These are phyloP conservation scores for Thaumetopoea pityocampa DNA, from an alignment of 1,140 invertebrate species.

Conservation along the genomic window DNA sequence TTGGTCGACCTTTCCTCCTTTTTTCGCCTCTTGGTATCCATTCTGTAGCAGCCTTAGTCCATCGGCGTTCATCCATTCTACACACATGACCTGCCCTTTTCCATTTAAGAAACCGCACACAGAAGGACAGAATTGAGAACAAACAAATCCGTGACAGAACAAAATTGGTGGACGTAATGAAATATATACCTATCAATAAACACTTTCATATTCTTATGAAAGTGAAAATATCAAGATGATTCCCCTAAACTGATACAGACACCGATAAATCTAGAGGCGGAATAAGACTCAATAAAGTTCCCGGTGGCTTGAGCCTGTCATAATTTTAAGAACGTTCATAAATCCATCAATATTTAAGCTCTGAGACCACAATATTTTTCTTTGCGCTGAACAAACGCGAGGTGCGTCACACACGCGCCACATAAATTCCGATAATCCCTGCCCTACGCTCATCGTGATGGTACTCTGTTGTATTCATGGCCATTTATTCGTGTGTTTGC, in stretches of 20 bases:
- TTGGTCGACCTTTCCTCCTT: too few species aligned
- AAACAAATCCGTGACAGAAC: conserved; percentile 2
- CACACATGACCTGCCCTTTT: too few species aligned
- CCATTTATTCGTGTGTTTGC: conserved; percentile 67
- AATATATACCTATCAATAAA: conserved; percentile 1
- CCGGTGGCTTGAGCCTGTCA: conserved; percentile 60
- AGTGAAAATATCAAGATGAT: conserved; percentile 50
- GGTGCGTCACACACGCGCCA: conserved; percentile 68
- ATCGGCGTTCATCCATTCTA: too few species aligned
- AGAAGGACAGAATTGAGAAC: background rate
- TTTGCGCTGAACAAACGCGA: conserved; percentile 44
- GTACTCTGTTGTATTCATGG: conserved; percentile 59
- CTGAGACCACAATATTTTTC: conserved; percentile 68
- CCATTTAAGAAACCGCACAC: too few species aligned
- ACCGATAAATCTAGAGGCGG: conserved; percentile 60
- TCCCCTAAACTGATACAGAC: conserved; percentile 47
- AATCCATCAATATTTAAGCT: conserved; percentile 74
- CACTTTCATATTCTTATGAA: conserved; percentile 18
- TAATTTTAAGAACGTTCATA: conserved; percentile 72
- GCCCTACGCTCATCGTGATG: conserved; percentile 50
- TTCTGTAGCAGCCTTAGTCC: too few species aligned
- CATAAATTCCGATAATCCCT: conserved; percentile 72
- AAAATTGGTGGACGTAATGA: background rate
- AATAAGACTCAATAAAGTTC: conserved; percentile 72
- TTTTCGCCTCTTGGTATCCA: too few species aligned